Percentiles rank a stretch among this genome's conserved stretches.
Conservation (phyloP, 2,888 invertebrate species). For the Mantis religiosa region DNA sequence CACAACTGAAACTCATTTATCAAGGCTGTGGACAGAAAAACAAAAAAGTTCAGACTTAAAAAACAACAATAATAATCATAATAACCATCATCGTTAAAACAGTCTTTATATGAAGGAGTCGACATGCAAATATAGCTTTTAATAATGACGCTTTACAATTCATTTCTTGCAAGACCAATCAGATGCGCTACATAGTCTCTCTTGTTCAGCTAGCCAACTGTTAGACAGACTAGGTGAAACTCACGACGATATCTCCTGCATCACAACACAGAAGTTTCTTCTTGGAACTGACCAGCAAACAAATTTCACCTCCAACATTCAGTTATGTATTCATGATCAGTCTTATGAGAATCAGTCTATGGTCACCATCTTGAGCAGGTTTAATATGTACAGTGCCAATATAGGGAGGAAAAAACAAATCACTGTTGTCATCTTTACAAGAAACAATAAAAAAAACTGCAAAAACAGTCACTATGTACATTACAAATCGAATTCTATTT, state of each 20-base stretch:
- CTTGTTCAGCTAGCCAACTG: not conserved
- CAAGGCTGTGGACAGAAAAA: not conserved
- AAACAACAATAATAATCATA: not conserved
- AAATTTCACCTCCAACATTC: not conserved
- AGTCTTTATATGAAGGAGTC: conserved; percentile 1
- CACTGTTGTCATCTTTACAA: not conserved
- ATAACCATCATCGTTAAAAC: not conserved
- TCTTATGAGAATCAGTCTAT: conserved; percentile 29
- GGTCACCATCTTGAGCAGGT: conserved; percentile 26
- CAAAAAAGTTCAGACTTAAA: conserved; percentile 10
- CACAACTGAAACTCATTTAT: not conserved
- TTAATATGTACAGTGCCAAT: conserved; percentile 27
- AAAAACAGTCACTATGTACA: conserved; percentile 18
- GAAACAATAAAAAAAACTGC: conserved; percentile 4
- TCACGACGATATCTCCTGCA: not conserved
- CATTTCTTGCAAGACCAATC: not conserved
- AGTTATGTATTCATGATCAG: conserved; percentile 17
- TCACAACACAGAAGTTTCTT: not conserved
- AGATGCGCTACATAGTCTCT: not conserved
- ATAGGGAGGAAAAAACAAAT: not conserved
- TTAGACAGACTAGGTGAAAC: not conserved
- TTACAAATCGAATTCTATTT: not conserved
- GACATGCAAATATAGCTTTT: not conserved
- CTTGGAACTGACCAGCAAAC: not conserved
- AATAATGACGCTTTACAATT: not conserved